A percentile compares a stretch with the other conserved stretches of the same genome.
Conservation (phyloP, 2,797 vertebrate genomes). For the Poecilia velifera region DNA sequence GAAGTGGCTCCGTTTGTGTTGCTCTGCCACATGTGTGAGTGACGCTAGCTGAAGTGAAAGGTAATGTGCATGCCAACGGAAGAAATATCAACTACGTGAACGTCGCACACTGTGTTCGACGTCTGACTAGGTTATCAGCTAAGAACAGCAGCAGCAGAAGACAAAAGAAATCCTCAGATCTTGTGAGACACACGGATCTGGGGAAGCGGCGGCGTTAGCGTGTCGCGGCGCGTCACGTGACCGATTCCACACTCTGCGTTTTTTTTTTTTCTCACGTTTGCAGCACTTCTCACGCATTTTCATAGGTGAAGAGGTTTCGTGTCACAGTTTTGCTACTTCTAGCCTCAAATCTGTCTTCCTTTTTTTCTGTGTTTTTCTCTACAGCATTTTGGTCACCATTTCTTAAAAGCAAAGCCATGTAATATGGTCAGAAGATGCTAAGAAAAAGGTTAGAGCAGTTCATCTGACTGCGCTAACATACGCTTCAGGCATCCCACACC, state of each 20-base stretch:
- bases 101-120: background rate
- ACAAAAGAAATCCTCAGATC: background rate
- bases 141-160: background rate
- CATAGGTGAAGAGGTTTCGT: background rate
- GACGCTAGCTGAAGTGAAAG: constrained; percentile 4
- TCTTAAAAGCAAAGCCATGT: background rate
- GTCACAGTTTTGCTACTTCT: background rate
- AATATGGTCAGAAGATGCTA: background rate
- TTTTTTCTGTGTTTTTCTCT: background rate
- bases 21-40: background rate
- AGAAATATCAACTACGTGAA: constrained; percentile 1
- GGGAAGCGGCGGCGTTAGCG: background rate
- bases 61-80: constrained; percentile 1
- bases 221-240: background rate
- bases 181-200: background rate
- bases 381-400: background rate
- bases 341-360: background rate
- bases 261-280: no score
- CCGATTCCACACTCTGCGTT: no score
- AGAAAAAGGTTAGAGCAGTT: background rate
- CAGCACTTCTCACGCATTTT: no score
- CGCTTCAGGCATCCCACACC: background rate
- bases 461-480: background rate
- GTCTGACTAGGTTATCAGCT: background rate
- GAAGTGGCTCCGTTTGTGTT: background rate